Evolutionary conservation across 2,888 invertebrate genomes (phyloP), one percentile per base, ranked within the genome.

Genomic region (Rhimphoctona megacephalus): DNA sequence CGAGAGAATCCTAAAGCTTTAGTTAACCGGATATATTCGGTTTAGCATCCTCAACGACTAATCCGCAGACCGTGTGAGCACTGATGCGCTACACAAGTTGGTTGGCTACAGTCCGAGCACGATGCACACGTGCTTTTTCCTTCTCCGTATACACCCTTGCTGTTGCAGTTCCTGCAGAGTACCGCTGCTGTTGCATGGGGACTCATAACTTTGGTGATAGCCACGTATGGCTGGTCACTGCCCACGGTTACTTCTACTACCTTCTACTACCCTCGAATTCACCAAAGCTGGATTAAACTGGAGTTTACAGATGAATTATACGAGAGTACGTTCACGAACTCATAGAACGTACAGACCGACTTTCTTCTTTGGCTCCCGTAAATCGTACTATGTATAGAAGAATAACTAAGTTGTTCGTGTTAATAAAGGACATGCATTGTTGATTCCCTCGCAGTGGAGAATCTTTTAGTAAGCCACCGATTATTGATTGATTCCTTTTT

Each of bases 201-300:
- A 88, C 85, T 85, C 88, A 85, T 88, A 89, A 89, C 87, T 89
- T 87, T 85, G 72, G 79, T 33, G 74, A 81, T 82, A 86, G 88
- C 85, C 82, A 80, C 82, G 82, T 83, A 83, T 81, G 83, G 87
- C 86, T 85, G 85, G 81, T 85, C 83, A 88, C 81, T 69, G 87
- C 69, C 72, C 46, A 72, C 78, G 30, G 61, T 43, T 61, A 69
- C 70, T 36, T 22, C 39, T 43, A 57, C 36, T 39, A 33, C 80
- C 79, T 14, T 30, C 17, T 22, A 69, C 66, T 52, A 57, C 52
- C 77, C 77, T 64, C 54, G 76, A 70, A 74, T 84, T 79, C 67
- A 88, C 83, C 87, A 88, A 89, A 89, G 89, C 89, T 86, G 89
- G 89, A 90, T 90, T 89, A 90, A 89, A 90, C 89, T 90, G 87